Percentiles rank a stretch among this genome's conserved stretches.
These are phyloP conservation scores for Medauroidea extradentata DNA, from an alignment of 1,140 invertebrate genomes.

Conservation along the genomic window DNA sequence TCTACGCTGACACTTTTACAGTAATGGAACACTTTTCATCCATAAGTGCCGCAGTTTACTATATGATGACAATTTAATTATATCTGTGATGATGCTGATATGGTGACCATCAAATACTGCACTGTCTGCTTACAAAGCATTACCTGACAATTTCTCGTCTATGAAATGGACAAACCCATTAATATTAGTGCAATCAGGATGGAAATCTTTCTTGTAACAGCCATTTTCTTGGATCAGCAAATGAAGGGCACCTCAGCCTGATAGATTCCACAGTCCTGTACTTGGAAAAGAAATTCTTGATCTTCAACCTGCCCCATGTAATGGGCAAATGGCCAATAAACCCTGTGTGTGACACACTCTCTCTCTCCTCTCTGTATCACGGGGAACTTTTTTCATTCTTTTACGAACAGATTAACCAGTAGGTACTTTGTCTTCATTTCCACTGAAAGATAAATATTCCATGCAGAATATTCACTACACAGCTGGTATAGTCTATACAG, in stretches of 20 bases:
- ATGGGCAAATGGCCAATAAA: conserved; percentile 64
- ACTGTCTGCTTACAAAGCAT: conserved; percentile 61
- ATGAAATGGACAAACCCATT: conserved; percentile 60
- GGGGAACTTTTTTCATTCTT: no score
- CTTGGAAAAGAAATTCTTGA: conserved; percentile 54
- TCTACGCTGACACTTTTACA: no score
- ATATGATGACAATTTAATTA: no score
- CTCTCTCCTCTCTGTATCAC: no score
- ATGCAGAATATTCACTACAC: no score
- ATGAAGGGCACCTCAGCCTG: conserved; percentile 40
- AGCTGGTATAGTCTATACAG: no score
- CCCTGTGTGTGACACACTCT: conserved; percentile 50
- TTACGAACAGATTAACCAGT: no score
- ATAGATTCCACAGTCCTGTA: conserved; percentile 59
- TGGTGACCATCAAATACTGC: conserved; percentile 55
- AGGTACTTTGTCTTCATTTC: no score
- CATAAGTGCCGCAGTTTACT: no score
- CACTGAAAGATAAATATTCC: no score
- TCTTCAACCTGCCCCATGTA: conserved; percentile 44
- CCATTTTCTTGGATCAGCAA: conserved; percentile 40
- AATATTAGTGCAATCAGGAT: conserved; percentile 57
- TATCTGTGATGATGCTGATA: no score
- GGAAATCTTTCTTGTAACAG: conserved; percentile 59
- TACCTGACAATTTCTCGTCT: conserved; percentile 47
- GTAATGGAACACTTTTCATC: no score